A percentile compares a stretch with the other conserved stretches of the same genome.
Conservation (phyloP, 2,888 invertebrate genomes). For the Sycophila texana region DNA sequence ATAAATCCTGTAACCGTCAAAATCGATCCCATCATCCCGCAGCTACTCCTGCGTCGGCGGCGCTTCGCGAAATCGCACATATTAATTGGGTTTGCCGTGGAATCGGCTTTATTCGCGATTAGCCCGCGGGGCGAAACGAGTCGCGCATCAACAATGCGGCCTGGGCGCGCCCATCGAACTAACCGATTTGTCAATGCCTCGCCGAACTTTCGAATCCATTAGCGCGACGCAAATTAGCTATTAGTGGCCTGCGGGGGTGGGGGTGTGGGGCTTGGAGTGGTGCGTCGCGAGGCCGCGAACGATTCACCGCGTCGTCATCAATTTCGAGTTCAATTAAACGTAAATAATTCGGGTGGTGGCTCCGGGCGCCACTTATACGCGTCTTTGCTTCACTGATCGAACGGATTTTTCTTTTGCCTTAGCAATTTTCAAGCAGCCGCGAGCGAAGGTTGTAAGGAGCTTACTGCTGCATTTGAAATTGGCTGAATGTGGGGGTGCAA, state of each 20-base stretch:
- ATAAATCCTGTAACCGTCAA: too few relatives aligned
- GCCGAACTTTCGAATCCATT: background rate
- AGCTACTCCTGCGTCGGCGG: too few relatives aligned
- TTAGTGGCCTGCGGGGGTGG: background rate
- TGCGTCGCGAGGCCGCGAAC: background rate
- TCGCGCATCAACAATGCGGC: background rate
- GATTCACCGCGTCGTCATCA: background rate
- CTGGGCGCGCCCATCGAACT: background rate
- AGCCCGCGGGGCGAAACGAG: background rate
- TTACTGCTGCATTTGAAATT: too few relatives aligned
- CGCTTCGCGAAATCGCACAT: background rate
- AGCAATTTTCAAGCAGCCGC: too few relatives aligned
- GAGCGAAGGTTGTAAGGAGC: too few relatives aligned
- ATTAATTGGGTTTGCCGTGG: background rate
- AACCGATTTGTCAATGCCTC: slow-evolving; percentile 10
- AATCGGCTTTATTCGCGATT: background rate
- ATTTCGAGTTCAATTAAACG: background rate
- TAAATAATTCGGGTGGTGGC: background rate
- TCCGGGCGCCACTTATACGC: too few relatives aligned
- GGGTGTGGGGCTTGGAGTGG: too few relatives aligned
- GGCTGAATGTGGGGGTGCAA: too few relatives aligned
- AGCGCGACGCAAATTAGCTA: background rate
- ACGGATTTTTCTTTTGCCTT: too few relatives aligned
- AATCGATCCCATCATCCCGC: too few relatives aligned
- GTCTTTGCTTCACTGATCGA: too few relatives aligned